Conservation (phyloP, 2,888 invertebrate species). For the Pimpla rufipes region DNA sequence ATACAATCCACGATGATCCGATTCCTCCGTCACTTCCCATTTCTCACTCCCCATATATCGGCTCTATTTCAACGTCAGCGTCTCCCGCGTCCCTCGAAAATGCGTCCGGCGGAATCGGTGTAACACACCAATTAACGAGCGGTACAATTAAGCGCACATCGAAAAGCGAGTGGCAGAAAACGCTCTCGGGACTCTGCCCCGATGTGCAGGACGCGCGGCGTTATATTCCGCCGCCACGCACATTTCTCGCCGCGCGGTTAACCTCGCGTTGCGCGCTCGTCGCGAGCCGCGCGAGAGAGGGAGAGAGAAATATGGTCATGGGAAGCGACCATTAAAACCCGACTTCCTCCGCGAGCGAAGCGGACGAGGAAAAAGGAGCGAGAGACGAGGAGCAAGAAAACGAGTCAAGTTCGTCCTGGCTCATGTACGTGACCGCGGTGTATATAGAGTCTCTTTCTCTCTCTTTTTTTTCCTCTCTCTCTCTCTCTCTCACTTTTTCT, state of each 20-base stretch:
- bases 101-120: not conserved
- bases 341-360: slow-evolving; percentile 73
- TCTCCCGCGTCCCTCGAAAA: not conserved
- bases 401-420: slow-evolving; percentile 74
- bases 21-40: not conserved
- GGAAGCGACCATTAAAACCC: slow-evolving; percentile 77
- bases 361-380: slow-evolving; percentile 47
- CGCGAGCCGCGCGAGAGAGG: slow-evolving; percentile 18
- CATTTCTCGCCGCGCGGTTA: slow-evolving; percentile 43
- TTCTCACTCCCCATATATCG: not conserved
- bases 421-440: slow-evolving; percentile 36
- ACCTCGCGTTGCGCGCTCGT: slow-evolving; percentile 30
- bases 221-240: slow-evolving; percentile 32
- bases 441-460: slow-evolving; percentile 35
- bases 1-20: not conserved
- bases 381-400: slow-evolving; percentile 70
- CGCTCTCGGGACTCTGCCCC: no score
- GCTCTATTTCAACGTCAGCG: no score
- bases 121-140: slow-evolving; percentile 6
- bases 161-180: slow-evolving; percentile 15
- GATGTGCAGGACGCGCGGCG: not conserved
- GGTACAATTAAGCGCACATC: slow-evolving; percentile 39
- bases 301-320: slow-evolving; percentile 76
- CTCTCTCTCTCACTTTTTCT: slow-evolving; percentile 60
- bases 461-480: slow-evolving; percentile 9